Evolutionary conservation across 1,140 invertebrate species (phyloP).

Genomic region (Bradynema listronoti): DNA sequence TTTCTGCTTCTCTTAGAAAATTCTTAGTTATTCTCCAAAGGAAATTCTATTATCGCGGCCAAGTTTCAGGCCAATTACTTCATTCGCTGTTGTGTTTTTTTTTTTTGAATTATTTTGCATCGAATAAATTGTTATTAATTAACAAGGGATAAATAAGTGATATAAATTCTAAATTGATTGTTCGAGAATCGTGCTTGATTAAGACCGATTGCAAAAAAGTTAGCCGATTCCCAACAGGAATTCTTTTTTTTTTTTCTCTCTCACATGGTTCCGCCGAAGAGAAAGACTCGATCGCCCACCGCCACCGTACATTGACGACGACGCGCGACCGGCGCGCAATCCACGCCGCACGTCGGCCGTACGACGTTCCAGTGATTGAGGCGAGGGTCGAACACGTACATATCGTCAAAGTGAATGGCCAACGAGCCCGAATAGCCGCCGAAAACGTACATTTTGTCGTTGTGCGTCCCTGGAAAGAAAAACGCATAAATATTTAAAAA

Average conservation of each 20-base stretch:
- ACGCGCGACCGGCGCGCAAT: conserved; percentile 66
- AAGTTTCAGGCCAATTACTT: too few relatives aligned
- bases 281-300: conserved; percentile 67
- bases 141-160: neutral
- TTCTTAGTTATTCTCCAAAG: too few relatives aligned
- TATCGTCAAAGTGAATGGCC: conserved; percentile 73
- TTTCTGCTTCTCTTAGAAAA: too few relatives aligned
- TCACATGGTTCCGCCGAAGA: conserved; percentile 76
- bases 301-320: conserved; percentile 73
- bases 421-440: conserved; percentile 74
- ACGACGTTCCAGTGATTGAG: conserved; percentile 39
- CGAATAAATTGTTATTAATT: neutral
- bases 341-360: conserved; percentile 23
- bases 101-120: neutral
- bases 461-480: conserved; percentile 66
- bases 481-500: too few relatives aligned
- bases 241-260: conserved; percentile 7
- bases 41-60: too few relatives aligned
- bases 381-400: conserved; percentile 67
- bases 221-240: too few relatives aligned
- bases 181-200: neutral
- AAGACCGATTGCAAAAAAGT: neutral
- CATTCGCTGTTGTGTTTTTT: too few relatives aligned
- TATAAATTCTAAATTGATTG: neutral
- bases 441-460: conserved; percentile 73